These are phyloP conservation scores for Ivindomyrus marchei DNA, from an alignment of 2,113 vertebrate genomes.

Conservation along the genomic window DNA sequence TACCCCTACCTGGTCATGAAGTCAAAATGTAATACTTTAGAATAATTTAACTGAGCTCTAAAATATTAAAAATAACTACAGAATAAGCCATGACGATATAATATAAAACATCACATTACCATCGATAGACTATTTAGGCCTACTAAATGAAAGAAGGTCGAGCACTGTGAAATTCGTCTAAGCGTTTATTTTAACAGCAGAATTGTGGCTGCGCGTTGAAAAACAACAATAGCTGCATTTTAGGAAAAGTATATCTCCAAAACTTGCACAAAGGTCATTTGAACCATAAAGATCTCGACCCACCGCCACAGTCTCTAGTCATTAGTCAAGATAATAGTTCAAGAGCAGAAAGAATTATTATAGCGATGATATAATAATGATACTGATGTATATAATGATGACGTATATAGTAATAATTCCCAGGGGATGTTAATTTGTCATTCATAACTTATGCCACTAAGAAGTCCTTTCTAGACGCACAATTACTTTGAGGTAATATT, in stretches of 20 bases:
- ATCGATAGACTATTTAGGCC: not conserved
- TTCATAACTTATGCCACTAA: not conserved
- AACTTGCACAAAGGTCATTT: not conserved
- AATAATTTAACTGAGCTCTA: not conserved
- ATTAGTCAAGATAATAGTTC: not conserved
- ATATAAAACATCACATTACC: no score
- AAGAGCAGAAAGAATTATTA: not conserved
- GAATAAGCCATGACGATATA: no score
- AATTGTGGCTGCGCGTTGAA: not conserved
- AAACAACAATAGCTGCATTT: not conserved
- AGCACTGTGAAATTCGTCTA: not conserved
- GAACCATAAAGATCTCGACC: not conserved
- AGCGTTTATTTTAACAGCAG: not conserved
- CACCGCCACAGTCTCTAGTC: not conserved
- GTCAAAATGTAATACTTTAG: not conserved
- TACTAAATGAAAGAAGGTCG: not conserved
- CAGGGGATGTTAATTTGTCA: not conserved
- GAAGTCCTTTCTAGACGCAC: not conserved
- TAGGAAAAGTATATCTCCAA: not conserved
- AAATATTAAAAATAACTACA: not conserved
- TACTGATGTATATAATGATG: no score
- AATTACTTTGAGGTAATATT: not conserved
- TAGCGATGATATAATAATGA: no score
- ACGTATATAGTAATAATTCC: not conserved
- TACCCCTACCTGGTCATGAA: not conserved